Evolutionary conservation across 2,888 invertebrate species (phyloP), one percentile per base, ranked within the genome.

Genomic region (Argyresthia goedartella): DNA sequence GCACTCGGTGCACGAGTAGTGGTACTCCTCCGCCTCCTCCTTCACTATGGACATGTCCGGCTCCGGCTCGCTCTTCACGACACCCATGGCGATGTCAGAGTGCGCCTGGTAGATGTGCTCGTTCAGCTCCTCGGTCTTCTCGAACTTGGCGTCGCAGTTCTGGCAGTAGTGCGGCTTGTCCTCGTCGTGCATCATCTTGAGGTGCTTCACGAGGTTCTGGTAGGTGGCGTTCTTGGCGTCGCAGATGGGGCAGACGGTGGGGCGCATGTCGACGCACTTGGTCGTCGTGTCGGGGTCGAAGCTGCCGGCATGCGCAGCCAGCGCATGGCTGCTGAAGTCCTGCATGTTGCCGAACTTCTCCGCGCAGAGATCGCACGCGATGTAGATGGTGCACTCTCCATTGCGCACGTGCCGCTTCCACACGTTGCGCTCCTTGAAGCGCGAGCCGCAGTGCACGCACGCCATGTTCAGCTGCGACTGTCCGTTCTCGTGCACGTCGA

Each of bases 1-100:
- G 62, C 90, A 90, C 66, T 90, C 90, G 0, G 89, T 89, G 60
- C 90, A 90, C 0, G 89, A 88, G 59, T 89, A 89, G 55, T 89
- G 85, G 54, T 88, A 87, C 56, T 87, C 87, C 52, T 88, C 88
- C 1, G 80, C 76, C 61, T 87, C 85, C 62, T 86, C 81, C 60
- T 87, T 87, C 6, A 87, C 82, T 15, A 85, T 69, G 3, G 81
- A 76, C 77, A 84, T 79, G 55, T 87, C 81, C n/a, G n/a, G n/a
- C n/a, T n/a, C n/a, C 77, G 53, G 79, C 77, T 59, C 58, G 13
- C 62, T 60, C 15, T 70, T 59, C 33, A 43, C 16, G 60, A 73
- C 59, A 36, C 78, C 76, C 47, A 81, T 57, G 3, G 73, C 67
- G 58, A 80, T 75, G 13, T 88, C 85, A 34, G 89, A 88, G 61